Conservation (phyloP, 2,888 invertebrate genomes). For the Tigriopus californicus region DNA sequence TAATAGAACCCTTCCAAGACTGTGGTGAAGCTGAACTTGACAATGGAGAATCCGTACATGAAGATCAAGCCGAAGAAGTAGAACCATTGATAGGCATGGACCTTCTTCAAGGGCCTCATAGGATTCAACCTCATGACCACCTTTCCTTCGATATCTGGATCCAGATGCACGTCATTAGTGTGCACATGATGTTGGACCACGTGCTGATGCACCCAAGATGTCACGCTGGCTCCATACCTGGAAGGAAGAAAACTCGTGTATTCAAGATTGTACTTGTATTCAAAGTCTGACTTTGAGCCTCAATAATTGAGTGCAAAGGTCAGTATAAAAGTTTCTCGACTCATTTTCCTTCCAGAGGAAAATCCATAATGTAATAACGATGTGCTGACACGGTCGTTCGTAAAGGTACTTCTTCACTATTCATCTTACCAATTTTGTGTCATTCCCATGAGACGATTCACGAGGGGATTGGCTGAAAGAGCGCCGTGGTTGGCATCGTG, state of each 20-base stretch:
- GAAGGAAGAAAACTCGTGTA: too few species aligned
- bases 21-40: not conserved
- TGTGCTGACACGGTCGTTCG: too few species aligned
- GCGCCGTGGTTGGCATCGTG: conserved; percentile 7
- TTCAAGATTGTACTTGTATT: too few species aligned
- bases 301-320: too few species aligned
- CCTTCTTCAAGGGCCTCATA: not conserved
- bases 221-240: not conserved
- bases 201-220: not conserved
- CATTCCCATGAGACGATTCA: not conserved
- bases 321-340: too few species aligned
- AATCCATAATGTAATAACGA: too few species aligned
- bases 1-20: not conserved
- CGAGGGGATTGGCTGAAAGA: not conserved
- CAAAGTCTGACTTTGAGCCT: too few species aligned
- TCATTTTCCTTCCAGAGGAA: too few species aligned
- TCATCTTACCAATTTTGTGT: not conserved
- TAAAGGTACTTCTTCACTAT: too few species aligned
- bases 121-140: not conserved
- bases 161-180: not conserved
- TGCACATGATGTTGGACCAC: conserved; percentile 2
- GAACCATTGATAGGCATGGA: not conserved
- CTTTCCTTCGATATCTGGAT: conserved; percentile 2
- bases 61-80: not conserved
- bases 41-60: not conserved